Evolutionary conservation across 1,140 invertebrate genomes (phyloP).

Genomic region (Bombus pascuorum): DNA sequence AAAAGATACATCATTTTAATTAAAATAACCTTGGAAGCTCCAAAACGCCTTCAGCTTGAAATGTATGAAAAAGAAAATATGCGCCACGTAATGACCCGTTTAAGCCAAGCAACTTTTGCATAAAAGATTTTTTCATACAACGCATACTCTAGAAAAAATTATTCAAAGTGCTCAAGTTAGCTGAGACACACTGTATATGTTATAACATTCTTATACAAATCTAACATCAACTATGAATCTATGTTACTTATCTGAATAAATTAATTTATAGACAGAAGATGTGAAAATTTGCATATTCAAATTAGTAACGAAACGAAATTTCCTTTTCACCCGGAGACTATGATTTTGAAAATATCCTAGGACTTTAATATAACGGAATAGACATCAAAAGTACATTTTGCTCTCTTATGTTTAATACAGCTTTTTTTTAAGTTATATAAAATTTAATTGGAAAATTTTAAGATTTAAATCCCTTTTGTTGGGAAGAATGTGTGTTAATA

Average conservation of each 20-base stretch:
- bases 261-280: background rate
- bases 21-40: no score
- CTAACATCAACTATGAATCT: background rate
- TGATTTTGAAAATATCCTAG: background rate
- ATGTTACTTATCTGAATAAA: background rate
- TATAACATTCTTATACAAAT: no score
- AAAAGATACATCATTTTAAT: no score
- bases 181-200: no score
- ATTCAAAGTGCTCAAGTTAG: no score
- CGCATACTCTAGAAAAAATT: no score
- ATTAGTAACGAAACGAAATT: background rate
- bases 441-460: background rate
- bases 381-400: background rate
- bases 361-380: background rate
- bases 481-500: accelerated
- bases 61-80: no score
- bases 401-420: background rate
- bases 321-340: background rate
- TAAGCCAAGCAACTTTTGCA: no score
- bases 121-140: no score
- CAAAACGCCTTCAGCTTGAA: no score
- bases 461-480: no score
- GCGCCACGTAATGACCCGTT: no score
- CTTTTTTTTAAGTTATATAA: background rate
- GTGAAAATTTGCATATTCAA: background rate